These are phyloP conservation scores for Macheiramphus alcinus DNA, from an alignment of 2,113 vertebrate species.

Conservation along the genomic window DNA sequence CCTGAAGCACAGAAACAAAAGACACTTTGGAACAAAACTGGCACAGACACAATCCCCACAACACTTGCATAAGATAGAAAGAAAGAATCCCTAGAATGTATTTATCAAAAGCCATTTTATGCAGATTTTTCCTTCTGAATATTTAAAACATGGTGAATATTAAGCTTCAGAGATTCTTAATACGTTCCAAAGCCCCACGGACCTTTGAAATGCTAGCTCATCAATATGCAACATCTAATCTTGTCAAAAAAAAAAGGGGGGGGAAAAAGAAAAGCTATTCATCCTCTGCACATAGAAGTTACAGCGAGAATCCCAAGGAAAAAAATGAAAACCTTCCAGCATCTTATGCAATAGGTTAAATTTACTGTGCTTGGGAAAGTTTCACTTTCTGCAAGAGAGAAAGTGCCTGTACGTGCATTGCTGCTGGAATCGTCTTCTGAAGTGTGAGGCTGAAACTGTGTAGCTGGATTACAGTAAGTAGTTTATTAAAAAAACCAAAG, in stretches of 20 bases:
- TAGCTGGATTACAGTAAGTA: conserved; percentile 56
- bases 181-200: not conserved
- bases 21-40: conserved; percentile 1
- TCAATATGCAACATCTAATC: conserved; percentile 65
- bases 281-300: conserved; percentile 18
- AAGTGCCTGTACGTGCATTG: conserved; percentile 28
- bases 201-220: conserved; percentile 63
- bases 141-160: conserved; percentile 54
- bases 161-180: conserved; percentile 58
- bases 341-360: conserved; percentile 61
- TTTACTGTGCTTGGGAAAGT: conserved; percentile 44
- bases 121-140: conserved; percentile 50
- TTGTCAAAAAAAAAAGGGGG: not conserved
- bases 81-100: conserved; percentile 24
- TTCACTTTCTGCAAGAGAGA: conserved; percentile 53
- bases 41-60: conserved; percentile 31
- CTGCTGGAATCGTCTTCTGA: conserved; percentile 46
- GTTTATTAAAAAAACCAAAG: conserved; percentile 39
- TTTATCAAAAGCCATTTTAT: conserved; percentile 62
- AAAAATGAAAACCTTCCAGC: not conserved
- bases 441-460: conserved; percentile 32
- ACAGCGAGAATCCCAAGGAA: not conserved
- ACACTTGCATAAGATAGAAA: not conserved
- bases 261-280: not conserved
- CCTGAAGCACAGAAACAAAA: not conserved